Percentiles rank a stretch among this genome's conserved stretches.
Evolutionary conservation across 2,797 vertebrate genomes (phyloP).

Genomic region (Manis pentadactyla): DNA sequence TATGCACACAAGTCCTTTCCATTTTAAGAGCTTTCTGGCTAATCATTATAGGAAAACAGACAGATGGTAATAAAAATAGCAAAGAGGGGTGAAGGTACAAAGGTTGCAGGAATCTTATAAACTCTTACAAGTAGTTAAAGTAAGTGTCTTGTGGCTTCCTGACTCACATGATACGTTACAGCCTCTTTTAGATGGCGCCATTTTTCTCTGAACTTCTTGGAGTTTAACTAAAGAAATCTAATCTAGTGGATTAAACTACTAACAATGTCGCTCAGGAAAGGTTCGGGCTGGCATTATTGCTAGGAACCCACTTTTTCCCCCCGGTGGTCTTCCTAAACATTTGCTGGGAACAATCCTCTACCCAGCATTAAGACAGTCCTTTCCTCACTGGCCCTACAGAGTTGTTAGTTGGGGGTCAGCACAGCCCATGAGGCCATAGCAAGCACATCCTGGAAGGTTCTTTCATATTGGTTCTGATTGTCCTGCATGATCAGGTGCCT

Average conservation of each 20-base stretch:
- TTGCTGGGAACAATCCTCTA: background rate
- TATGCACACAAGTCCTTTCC: slow-evolving; percentile 11
- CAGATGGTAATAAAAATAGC: slow-evolving; percentile 59
- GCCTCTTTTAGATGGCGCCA: background rate
- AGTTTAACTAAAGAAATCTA: background rate
- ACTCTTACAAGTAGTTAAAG: slow-evolving; percentile 37
- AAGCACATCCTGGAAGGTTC: background rate
- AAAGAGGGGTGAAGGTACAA: background rate
- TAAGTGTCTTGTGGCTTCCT: background rate
- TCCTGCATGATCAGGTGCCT: too few relatives aligned
- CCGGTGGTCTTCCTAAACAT: background rate
- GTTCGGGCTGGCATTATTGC: background rate
- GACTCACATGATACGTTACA: background rate
- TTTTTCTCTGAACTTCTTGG: background rate
- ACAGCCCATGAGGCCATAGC: background rate
- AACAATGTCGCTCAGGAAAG: background rate
- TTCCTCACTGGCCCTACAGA: background rate
- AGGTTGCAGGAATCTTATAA: background rate
- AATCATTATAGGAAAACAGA: slow-evolving; percentile 5
- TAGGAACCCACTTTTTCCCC: background rate
- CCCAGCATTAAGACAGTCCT: background rate
- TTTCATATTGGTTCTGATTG: rapidly evolving
- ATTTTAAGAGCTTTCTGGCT: slow-evolving; percentile 60
- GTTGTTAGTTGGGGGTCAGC: background rate
- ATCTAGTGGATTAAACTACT: background rate